Evolutionary conservation across 2,888 invertebrate genomes (phyloP), one percentile per base, ranked within the genome.

Genomic region (Orthosia gracilis): DNA sequence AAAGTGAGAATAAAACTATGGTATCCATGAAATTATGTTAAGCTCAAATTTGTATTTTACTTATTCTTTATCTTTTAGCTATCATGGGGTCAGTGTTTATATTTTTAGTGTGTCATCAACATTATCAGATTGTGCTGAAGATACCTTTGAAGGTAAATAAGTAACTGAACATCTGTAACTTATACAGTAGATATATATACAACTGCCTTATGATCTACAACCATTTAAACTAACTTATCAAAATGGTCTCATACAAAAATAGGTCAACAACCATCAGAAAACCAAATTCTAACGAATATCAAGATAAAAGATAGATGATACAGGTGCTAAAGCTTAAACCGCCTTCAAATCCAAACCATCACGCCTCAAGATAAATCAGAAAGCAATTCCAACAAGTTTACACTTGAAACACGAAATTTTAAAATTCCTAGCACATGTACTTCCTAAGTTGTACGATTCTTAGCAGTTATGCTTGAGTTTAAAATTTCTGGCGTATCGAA

Each of bases 371-470:
- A 69, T 71, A 78, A 82, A 82, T 74, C 64, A 69, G 70, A 78
- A 82, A 64, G 26, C 52, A 70, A 59, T 78, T 77, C 49, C 55
- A 18, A 31, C 57, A 71, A 73, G 55, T 72, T 73, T 64, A 59
- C 61, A 82, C 62, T 17, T 23, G 54, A 65, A 77, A 71, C 59
- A 70, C 58, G 5, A 67, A 83, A 72, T 69, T 81, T 84, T 74
- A 50, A 84, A 81, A 84, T 80, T 80, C 73, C 55, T 65, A 45
- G 40, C 78, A 78, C 82, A 78, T 68, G 74, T 72, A 67, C 55
- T 62, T 66, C 63, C 40, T 67, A 74, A 74, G 54, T 76, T 84
- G 61, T 47, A 58, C 73, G 67, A 84, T 74, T 84, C 64, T 40
- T 69, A 64, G 49, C 66, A 63, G 62, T 73, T 81, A 77, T 64